A percentile compares a stretch with the other conserved stretches of the same genome.
These are phyloP conservation scores for Babylonia areolata DNA, from an alignment of 1,140 invertebrate species.

Conservation along the genomic window DNA sequence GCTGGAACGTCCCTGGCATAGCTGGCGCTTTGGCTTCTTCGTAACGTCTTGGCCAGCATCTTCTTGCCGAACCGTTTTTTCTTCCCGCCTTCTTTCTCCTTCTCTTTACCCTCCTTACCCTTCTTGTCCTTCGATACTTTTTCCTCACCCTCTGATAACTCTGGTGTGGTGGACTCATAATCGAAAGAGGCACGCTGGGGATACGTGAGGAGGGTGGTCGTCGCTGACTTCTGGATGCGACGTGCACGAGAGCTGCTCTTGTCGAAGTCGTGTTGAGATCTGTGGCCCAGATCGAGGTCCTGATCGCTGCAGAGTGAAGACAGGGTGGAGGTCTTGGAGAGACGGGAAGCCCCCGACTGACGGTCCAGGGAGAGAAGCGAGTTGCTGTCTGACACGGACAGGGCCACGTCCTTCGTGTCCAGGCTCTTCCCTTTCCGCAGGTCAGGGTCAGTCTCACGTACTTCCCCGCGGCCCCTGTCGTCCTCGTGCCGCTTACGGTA, in stretches of 20 bases:
- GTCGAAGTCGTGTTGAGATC: background rate
- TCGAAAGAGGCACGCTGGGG: slow-evolving; percentile 43
- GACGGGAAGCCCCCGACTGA: background rate
- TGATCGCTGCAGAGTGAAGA: background rate
- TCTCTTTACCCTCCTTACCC: slow-evolving; percentile 44
- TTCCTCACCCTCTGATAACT: slow-evolving; percentile 41
- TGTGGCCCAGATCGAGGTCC: background rate
- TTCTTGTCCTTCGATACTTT: background rate
- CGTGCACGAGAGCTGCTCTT: background rate
- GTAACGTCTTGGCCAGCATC: slow-evolving; percentile 70
- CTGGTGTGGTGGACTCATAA: slow-evolving; percentile 46
- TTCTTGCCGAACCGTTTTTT: slow-evolving; percentile 61
- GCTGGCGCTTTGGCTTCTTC: slow-evolving; percentile 75
- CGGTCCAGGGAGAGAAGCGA: slow-evolving; percentile 29
- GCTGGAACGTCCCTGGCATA: slow-evolving; percentile 74
- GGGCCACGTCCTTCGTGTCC: background rate
- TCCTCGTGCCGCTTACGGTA: slow-evolving; percentile 12
- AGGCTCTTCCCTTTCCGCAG: slow-evolving; percentile 13
- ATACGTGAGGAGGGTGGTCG: background rate
- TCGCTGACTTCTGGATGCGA: background rate
- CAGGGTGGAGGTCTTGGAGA: background rate
- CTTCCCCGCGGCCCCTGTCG: background rate
- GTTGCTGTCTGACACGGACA: slow-evolving; percentile 24
- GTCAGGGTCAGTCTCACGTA: background rate
- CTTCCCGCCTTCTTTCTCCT: slow-evolving; percentile 22